Base-by-base conservation (phyloP, 2,797 vertebrate genomes). In the Phrynocephalus forsythii region DNA sequence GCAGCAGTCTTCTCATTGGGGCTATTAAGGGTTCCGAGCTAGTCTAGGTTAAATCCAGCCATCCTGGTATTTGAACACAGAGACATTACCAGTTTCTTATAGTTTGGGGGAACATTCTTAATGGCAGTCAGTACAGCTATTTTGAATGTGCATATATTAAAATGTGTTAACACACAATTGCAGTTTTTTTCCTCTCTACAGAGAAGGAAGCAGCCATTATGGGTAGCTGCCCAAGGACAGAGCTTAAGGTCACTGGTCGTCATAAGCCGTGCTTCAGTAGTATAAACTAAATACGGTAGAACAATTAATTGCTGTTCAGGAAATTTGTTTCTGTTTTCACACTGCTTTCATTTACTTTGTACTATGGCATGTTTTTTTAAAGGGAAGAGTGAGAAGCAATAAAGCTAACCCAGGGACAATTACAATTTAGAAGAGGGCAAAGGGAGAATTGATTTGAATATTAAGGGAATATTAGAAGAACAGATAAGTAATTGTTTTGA, bases 101-200 rank as follows among this genome's bases (percentile, higher is more conserved):
- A 38, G 18, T 56, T 44, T 80, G 28, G 22, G 20, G 50, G 8
- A 82, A 63, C 24, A 33, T 33, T 13, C 13, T 75, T 66, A 73
- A 73, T 72, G 52, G 80, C 18, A 28, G 33, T 66, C 11, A 22
- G 11, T 81, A 33, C 28, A 3, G 9, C 60, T 75, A 11, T 66
- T 82, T 10, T 66, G 56, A 73, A 82, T 82, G 6, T 67, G 33
- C 33, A 66, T 81, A 8, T 75, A 48, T 84, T 75, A 80, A 86
- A 86, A 30, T 48, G 44, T 52, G 38, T 24, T 28, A 24, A 20
- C 60, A 30, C 28, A 76, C 48, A 81, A 81, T 68, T n/a, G 48
- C 18, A 68, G 22, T 16, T 81, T 15, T 38, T 80, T 63, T 15
- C 24, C 13, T 28, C 28, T 15, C n/a, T 75, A 76, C 20, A 68